phyloP scores from a whole-genome alignment of 2,113 vertebrate genomes.

The Dolichotis patagonum region DNA sequence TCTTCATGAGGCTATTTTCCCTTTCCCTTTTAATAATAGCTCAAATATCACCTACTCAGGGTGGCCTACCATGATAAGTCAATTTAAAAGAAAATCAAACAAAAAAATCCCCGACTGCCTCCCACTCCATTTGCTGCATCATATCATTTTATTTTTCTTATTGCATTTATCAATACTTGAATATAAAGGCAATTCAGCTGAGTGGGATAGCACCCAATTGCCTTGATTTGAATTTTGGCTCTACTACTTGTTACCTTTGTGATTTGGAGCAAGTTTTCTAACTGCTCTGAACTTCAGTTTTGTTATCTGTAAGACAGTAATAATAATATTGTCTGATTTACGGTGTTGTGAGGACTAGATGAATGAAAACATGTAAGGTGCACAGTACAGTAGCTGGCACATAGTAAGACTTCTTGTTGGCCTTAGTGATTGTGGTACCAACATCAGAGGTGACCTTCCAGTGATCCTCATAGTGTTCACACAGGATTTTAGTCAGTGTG shows the following conservation, averaged over 20 bases:
- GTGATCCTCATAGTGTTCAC: background rate
- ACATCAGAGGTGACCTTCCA: background rate
- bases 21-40: background rate
- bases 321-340: background rate
- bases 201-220: background rate
- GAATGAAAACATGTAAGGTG: background rate
- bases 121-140: background rate
- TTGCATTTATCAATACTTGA: slow-evolving; percentile 17
- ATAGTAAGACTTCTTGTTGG: slow-evolving; percentile 4
- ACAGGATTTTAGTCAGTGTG: background rate
- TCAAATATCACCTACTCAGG: slow-evolving; percentile 26
- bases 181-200: slow-evolving; percentile 3
- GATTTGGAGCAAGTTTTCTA: slow-evolving; percentile 12
- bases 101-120: background rate
- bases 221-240: slow-evolving; percentile 14
- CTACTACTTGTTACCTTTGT: background rate
- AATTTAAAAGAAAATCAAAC: slow-evolving; percentile 34
- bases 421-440: background rate
- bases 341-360: background rate
- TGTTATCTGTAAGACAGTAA: background rate
- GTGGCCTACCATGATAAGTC: background rate
- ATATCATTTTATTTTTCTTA: background rate
- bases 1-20: background rate
- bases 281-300: background rate
- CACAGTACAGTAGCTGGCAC: background rate